Evolutionary conservation across 1,140 invertebrate genomes (phyloP), one percentile per base, ranked within the genome.

Genomic region (Carcinoscorpius rotundicauda): DNA sequence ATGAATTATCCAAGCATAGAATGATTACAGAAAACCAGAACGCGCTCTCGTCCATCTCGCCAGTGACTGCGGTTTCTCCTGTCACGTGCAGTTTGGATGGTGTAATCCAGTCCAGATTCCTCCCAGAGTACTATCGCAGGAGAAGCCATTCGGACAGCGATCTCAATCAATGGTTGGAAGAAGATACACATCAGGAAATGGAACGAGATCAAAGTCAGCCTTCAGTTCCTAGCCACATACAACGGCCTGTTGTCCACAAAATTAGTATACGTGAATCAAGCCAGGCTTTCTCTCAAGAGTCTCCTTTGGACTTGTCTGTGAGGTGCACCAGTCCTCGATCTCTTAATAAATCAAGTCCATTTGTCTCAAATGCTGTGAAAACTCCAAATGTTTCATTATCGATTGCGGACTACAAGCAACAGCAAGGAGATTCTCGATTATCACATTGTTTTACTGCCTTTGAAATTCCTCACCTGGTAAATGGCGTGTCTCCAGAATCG

Each of bases 251-350:
- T 9, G 8, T 69, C 5, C 59, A 56, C n/a, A 68, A 71, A 58
- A 58, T 60, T 5, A 68, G 70, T n/a, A 73, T 66, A 53, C 58
- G 73, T 5, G 73, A 75, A 9, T 74, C 73, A 8, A 71, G 70
- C 57, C 64, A 64, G n/a, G 68, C 74, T 5, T 70, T 72, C 49
- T 81, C 85, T 0, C 89, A 93, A 75, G 91, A 94, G 63, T 88
- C 83, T 8, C 92, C 91, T 0, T 76, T 94, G 49, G 91, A 94
- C 76, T 77, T 94, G 4, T 91, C 89, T 3, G 82, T 92, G 75
- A 88, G 87, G 9, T 8, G 6, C 48, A 81, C n/a, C 60, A 51
- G 11, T 6, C 49, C 52, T 51, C 29, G 60, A 10, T 6, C 6
- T 29, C 6, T 29, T 29, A 51, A 61, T 9, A 9, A 10, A 29